Conservation (phyloP, 2,797 vertebrate genomes). For the Oophaga sylvatica region DNA sequence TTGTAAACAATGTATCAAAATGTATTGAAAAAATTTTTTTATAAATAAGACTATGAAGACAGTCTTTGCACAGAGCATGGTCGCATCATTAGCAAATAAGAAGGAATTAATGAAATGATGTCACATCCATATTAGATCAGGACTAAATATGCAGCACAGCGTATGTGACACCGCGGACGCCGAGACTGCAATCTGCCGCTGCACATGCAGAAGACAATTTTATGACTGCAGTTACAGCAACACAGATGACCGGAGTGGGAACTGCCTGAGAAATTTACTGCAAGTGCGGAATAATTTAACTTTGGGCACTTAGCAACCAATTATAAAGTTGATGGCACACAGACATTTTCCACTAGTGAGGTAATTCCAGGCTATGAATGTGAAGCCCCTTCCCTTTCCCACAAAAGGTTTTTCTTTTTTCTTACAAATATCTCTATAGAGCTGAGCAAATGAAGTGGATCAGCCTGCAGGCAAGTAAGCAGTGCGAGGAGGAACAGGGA, state of each 20-base stretch:
- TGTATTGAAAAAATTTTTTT: neutral
- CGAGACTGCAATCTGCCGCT: neutral
- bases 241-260: neutral
- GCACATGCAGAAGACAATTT: constrained; percentile 1
- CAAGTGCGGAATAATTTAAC: constrained; percentile 36
- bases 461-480: constrained; percentile 74
- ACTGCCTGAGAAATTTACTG: constrained; percentile 23
- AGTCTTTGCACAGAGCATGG: neutral
- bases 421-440: constrained; percentile 67
- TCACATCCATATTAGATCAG: constrained; percentile 9
- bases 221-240: neutral
- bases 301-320: constrained; percentile 46
- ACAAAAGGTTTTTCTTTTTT: constrained; percentile 44
- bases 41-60: neutral
- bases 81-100: neutral
- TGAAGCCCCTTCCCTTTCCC: constrained; percentile 65
- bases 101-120: constrained; percentile 8
- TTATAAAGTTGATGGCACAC: constrained; percentile 21
- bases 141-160: neutral
- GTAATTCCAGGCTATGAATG: constrained; percentile 64
- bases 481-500: constrained; percentile 63
- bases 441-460: constrained; percentile 72
- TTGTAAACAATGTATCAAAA: neutral
- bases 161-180: constrained; percentile 8
- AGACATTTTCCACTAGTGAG: constrained; percentile 52